A percentile compares a stretch with the other conserved stretches of the same genome.
These are phyloP conservation scores for Glareola pratincola DNA, from an alignment of 2,113 vertebrate species.

Conservation along the genomic window DNA sequence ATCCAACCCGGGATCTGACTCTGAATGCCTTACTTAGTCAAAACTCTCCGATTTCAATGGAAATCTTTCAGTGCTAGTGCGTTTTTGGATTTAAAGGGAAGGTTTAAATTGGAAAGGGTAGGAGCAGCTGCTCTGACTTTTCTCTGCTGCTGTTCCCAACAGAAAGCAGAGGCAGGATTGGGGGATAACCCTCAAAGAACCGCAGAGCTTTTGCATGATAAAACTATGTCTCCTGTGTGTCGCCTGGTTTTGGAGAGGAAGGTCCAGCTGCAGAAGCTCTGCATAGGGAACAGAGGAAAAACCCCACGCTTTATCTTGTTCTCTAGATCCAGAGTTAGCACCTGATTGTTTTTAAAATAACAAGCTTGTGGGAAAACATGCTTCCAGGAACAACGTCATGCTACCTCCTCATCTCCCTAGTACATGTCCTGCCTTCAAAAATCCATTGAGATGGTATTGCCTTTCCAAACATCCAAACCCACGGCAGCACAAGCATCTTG, in stretches of 20 bases:
- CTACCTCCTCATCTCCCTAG: not conserved
- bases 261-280: not conserved
- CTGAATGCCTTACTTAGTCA: not conserved
- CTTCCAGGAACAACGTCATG: not conserved
- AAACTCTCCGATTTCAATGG: not conserved
- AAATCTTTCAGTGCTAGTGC: not conserved
- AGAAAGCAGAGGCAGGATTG: not conserved
- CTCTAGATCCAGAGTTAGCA: not conserved
- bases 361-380: not conserved
- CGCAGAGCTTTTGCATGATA: accelerated
- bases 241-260: slow-evolving; percentile 51
- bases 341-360: not conserved
- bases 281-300: not conserved
- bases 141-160: not conserved
- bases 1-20: not conserved
- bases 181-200: not conserved
- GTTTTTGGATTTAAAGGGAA: not conserved
- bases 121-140: not conserved
- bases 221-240: not conserved
- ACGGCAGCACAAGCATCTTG: not conserved
- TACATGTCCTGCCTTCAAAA: not conserved
- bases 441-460: accelerated
- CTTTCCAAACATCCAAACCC: not conserved
- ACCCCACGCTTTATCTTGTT: not conserved
- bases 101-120: not conserved